Base-by-base conservation (phyloP, 2,888 invertebrate species). In the Ferdinandea cuprea region DNA sequence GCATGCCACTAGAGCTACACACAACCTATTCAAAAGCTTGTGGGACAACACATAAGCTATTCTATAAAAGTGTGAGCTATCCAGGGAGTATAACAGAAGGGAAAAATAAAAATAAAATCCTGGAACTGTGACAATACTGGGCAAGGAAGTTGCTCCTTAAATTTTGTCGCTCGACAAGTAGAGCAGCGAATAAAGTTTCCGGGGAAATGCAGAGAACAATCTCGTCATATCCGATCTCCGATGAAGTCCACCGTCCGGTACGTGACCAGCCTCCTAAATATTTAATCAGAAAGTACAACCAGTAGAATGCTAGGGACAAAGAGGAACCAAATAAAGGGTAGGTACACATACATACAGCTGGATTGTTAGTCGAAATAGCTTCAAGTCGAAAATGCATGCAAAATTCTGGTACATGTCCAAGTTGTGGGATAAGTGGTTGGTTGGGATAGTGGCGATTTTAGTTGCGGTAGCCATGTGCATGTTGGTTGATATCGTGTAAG, bases 201-300 rank as follows among this genome's bases (percentile, higher is more conserved):
- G 77, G 77, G n/a, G 2, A 81, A 81, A 77, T 77, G 71, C 77
- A 66, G 76, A 66, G 52, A 77, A 77, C 66, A 77, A 77, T 77
- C 77, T 81, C 66, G 65, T 81, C 65, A 58, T 71, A 71, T 81
- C 81, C 81, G 81, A 81, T 77, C 65, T 77, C 81, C 59, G 46
- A 66, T 66, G 77, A 77, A 77, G 81, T 65, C 65, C 59, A 66
- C 58, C 65, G 71, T 81, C 63, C 81, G 58, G 65, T 71, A 81
- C 81, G 81, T 81, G 81, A 77, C 77, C 77, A 77, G 77, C 81
- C 77, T 71, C 17, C 71, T 77, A 81, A 81, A 81, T 77, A 77
- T 77, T 81, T 77, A 77, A 81, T 77, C 81, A 77, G 78, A 77
- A 66, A 44, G 30, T 58, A 30, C 50, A 63, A 69, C 59, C 54